Evolutionary conservation across 2,113 vertebrate genomes (phyloP), one percentile per base, ranked within the genome.

Genomic region (Lichenostomus cassidix): DNA sequence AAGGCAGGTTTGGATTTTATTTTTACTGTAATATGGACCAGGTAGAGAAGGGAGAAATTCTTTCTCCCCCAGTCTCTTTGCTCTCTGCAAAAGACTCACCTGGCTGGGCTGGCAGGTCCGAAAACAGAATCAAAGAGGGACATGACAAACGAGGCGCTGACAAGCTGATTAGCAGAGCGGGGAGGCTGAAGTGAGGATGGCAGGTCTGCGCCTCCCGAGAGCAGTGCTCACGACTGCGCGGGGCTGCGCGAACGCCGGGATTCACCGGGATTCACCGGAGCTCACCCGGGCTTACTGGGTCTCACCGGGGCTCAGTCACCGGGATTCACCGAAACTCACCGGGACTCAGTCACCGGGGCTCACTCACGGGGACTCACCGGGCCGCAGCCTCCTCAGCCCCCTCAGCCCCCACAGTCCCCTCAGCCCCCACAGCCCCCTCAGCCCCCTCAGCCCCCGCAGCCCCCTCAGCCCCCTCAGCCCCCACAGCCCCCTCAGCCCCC

Each of bases 181-280:
- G 55, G 31, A 27, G 22, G 42, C 13, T 3, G 1, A 28, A 31
- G 9, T 20, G 27, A 35, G 46, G 41, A 15, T 12, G 4, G 17
- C 15, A 6, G 63, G 23, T 25, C 28, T 13, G 49, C 39, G 6
- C 39, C 55, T 18, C 14, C 37, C 14, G 33, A 70, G 31, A 10
- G 4, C 3, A n/a, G 60, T 0, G 17, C 7, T 9, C 59, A 7
- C 15, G 42, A 2, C 7, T 2, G 16, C 50, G 37, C 25, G 35
- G 10, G 49, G 50, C 29, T 2, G 62, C 53, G 24, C 10, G 39
- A 12, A 5, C 1, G 41, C 67, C 17, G 59, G 15, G 10, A 6
- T 1, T 39, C 39, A 12, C 39, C 39, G 39, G 39, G 39, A 11
- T 11, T 39, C 37, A 39, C 37, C 37, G 37, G 37, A 11, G 37